Evolutionary conservation across 2,888 invertebrate genomes (phyloP), one percentile per base, ranked within the genome.

Genomic region (Hipparchia sbordonii): DNA sequence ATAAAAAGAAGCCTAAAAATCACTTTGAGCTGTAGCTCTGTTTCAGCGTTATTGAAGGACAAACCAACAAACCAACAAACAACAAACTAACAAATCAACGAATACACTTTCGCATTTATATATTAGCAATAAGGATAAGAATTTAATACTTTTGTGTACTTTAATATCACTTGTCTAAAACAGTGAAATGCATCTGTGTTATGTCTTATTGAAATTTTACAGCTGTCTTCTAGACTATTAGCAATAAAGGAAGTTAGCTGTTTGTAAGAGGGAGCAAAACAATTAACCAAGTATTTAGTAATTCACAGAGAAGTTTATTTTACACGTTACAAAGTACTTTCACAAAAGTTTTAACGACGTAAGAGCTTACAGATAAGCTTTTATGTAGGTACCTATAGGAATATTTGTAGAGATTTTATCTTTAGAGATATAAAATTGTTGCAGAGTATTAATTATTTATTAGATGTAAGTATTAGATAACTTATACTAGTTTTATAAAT

Each of bases 191-290:
- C 9, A 1, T 13, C 8, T 46, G 46, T 48, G 6, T 48, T 56
- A 7, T 56, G 13, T 56, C 56, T 2, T 9, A 45, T 8, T 9
- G 2, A 12, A 12, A 33, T 52, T 9, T 52, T 33, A 6, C 67
- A 56, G 66, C 67, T 67, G 70, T 62, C 72, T 74, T 72, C 23
- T 70, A 33, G 1, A 56, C 70, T 70, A 63, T 45, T 6, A 56
- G 73, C 82, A 86, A 87, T 87, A 83, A 87, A 84, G 85, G 83
- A 88, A 91, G 89, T 91, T 91, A 84, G 78, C 79, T 77, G 78
- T 80, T 78, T 79, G 80, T 82, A 80, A 83, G 82, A 83, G 78
- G 77, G 78, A 78, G 79, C 70, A 75, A 79, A 86, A 88, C 88
- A 89, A 90, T 89, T 91, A 83, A 73, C 80, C 62, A 89, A 89